phyloP scores from a whole-genome alignment of 2,888 invertebrate species.

The Eurytoma adleriae region DNA sequence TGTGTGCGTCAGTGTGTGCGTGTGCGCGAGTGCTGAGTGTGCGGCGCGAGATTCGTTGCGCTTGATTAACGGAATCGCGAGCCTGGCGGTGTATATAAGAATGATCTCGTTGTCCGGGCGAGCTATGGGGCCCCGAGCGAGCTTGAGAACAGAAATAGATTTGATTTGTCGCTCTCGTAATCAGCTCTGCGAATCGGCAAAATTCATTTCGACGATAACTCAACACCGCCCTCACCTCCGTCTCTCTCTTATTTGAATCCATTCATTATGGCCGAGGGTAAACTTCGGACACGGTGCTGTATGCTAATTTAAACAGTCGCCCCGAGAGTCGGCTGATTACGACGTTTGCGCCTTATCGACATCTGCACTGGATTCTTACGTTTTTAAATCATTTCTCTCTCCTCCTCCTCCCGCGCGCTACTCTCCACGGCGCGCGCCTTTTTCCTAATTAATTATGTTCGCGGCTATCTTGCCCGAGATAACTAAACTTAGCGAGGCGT shows the following conservation, averaged over 20 bases:
- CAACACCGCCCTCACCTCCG: conserved; percentile 20
- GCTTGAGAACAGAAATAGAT: conserved; percentile 27
- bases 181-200: conserved; percentile 45
- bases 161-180: conserved; percentile 53
- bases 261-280: not conserved
- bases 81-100: not conserved
- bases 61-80: conserved; percentile 56
- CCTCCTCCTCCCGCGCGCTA: too few species aligned
- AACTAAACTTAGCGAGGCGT: not conserved
- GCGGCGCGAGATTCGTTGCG: conserved; percentile 51
- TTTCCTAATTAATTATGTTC: too few species aligned
- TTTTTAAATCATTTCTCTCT: too few species aligned
- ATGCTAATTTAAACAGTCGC: not conserved
- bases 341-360: conserved; percentile 21
- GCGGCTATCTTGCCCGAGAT: too few species aligned
- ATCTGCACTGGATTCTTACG: not conserved
- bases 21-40: not conserved
- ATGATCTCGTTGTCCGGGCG: conserved; percentile 40
- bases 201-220: conserved; percentile 52
- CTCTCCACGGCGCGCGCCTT: too few species aligned
- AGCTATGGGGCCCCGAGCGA: not conserved
- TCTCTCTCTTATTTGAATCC: conserved; percentile 14
- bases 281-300: not conserved
- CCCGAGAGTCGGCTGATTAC: not conserved
- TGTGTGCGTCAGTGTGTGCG: not conserved